phyloP scores from a whole-genome alignment of 2,113 vertebrate species.

The Pleuronectes platessa region DNA sequence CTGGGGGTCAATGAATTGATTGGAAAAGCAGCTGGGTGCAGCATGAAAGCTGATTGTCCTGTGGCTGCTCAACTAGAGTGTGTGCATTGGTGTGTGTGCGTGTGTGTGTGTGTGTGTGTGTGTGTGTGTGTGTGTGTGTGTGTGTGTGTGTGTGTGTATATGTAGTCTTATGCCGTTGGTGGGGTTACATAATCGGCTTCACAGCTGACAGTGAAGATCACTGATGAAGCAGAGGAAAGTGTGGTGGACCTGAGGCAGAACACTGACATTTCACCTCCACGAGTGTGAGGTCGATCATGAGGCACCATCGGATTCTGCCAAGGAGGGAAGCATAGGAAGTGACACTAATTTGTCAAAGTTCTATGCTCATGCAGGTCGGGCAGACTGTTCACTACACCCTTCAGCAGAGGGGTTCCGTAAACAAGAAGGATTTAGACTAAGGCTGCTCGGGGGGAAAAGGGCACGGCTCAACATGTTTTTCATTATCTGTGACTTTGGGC shows the following conservation, averaged over 20 bases:
- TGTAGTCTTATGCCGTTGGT: constrained; percentile 10
- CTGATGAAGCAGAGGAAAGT: constrained; percentile 35
- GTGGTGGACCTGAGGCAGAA: constrained; percentile 26
- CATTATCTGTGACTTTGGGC: background rate
- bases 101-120: background rate
- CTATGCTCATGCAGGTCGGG: background rate
- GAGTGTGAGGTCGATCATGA: constrained; percentile 18
- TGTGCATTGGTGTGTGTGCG: background rate
- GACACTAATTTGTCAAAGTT: background rate
- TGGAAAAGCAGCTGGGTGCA: constrained; percentile 62
- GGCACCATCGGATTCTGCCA: background rate
- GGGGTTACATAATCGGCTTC: constrained; percentile 64
- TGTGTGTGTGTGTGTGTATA: background rate
- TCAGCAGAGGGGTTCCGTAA: background rate
- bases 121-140: constrained; percentile 1
- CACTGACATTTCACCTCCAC: constrained; percentile 39
- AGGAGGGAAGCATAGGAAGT: background rate
- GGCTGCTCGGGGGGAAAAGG: background rate
- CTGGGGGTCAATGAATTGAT: constrained; percentile 44
- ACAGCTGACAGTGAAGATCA: constrained; percentile 53
- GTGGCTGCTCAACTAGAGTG: constrained; percentile 30
- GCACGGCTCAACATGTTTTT: background rate
- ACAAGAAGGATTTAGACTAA: background rate
- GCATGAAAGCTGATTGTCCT: constrained; percentile 54
- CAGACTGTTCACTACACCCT: background rate